Evolutionary conservation across 2,888 invertebrate species (phyloP).

Genomic region (Megastigmus dorsalis): DNA sequence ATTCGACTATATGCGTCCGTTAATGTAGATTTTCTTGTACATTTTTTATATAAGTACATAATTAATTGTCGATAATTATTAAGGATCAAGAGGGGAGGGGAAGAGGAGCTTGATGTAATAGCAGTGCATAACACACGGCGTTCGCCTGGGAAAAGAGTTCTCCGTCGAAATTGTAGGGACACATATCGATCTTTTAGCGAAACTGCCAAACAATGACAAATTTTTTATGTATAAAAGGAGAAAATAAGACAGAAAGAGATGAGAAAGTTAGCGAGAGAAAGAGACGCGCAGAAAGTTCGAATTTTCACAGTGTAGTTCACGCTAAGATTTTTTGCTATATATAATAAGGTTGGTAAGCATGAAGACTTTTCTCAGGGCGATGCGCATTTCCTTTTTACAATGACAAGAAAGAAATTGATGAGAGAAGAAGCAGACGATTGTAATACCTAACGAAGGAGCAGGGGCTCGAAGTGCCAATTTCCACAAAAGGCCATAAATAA

Average conservation of each 20-base stretch:
- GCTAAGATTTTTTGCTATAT: slow-evolving; percentile 1
- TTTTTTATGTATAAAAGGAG: slow-evolving; percentile 19
- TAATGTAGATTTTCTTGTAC: slow-evolving; percentile 73
- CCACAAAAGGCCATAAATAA: slow-evolving; percentile 49
- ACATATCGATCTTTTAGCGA: slow-evolving; percentile 45
- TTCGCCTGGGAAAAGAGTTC: slow-evolving; percentile 33
- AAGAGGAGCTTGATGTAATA: background rate
- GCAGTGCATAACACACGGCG: too few relatives aligned
- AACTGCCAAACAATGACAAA: slow-evolving; percentile 37
- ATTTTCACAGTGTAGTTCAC: slow-evolving; percentile 10
- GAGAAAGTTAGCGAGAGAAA: background rate
- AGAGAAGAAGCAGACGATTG: slow-evolving; percentile 6
- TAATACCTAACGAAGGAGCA: slow-evolving; percentile 24
- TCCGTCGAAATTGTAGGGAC: slow-evolving; percentile 1
- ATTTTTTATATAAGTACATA: slow-evolving; percentile 66
- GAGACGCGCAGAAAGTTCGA: background rate
- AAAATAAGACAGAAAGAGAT: slow-evolving; percentile 9
- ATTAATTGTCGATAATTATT: slow-evolving; percentile 50
- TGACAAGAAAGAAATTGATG: too few relatives aligned
- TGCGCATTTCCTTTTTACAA: slow-evolving; percentile 29
- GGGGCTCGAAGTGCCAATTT: slow-evolving; percentile 51
- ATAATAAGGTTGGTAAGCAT: background rate
- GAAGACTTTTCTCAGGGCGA: slow-evolving; percentile 33
- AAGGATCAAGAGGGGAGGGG: slow-evolving; percentile 21
- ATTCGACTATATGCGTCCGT: slow-evolving; percentile 66